Percentiles rank a stretch among this genome's conserved stretches.
These are phyloP conservation scores for Trachythela sp. DNA, from an alignment of 64 coral and sea anemone genomes.

Conservation along the genomic window DNA sequence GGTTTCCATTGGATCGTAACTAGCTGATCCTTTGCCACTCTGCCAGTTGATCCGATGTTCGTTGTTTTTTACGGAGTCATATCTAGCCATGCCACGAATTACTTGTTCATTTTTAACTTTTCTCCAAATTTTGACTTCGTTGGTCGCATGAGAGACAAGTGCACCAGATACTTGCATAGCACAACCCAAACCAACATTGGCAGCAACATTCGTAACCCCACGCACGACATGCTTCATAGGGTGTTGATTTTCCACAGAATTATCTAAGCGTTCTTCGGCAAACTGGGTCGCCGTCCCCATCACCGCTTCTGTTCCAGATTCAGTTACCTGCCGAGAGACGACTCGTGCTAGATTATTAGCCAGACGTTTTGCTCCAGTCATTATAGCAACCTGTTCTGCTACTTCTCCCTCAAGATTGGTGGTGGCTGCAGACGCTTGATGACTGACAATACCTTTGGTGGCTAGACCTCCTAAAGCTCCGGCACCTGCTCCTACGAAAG, in stretches of 20 bases:
- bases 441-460: constrained; percentile 18
- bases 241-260: constrained; percentile 33
- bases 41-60: neutral
- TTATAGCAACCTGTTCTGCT: constrained; percentile 29
- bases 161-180: neutral
- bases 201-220: neutral
- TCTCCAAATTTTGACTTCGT: neutral
- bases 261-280: constrained; percentile 29
- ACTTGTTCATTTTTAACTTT: no score
- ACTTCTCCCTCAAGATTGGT: constrained; percentile 23
- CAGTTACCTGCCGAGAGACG: neutral
- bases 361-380: constrained; percentile 9
- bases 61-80: no score
- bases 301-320: neutral
- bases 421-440: neutral
- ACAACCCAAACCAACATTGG: neutral
- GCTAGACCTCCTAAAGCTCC: constrained; percentile 11
- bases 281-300: neutral
- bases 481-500: neutral
- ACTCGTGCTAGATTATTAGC: neutral
- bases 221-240: neutral
- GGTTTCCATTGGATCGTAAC: neutral
- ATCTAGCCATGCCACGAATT: no score
- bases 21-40: neutral
- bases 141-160: neutral